Conservation (phyloP, 2,113 vertebrate species). For the Silurus asotus region DNA sequence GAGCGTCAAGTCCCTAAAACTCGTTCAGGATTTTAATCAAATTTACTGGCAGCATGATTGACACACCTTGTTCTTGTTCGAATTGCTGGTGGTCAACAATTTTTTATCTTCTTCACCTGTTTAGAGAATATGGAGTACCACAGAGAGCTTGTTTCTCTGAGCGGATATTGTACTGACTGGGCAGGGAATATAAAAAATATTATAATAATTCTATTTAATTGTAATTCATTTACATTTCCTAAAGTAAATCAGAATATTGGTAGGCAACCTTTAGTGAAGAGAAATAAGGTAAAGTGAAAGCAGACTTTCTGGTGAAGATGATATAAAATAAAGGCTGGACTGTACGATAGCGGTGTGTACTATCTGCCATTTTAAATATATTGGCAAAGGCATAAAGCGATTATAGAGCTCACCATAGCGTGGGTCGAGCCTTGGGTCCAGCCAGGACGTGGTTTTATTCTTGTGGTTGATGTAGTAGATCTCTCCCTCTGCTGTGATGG, state of each 20-base stretch:
- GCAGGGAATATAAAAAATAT: too few species aligned
- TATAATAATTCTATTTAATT: background rate
- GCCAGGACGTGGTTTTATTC: constrained; percentile 98
- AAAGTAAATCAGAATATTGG: background rate
- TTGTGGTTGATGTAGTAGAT: constrained; percentile 99
- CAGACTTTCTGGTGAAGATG: background rate
- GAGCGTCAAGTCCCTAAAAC: background rate
- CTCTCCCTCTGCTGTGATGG: constrained; percentile 96
- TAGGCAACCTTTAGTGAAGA: background rate
- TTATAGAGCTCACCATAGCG: constrained; percentile 86
- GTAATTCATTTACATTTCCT: too few species aligned
- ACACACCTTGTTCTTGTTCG: background rate
- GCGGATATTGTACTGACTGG: background rate
- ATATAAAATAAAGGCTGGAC: background rate
- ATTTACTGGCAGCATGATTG: background rate
- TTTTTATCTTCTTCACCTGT: background rate
- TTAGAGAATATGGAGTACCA: background rate
- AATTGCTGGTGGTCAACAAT: background rate
- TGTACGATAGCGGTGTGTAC: background rate
- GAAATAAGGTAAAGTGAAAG: background rate
- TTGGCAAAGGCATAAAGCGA: background rate
- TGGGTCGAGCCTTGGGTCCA: constrained; percentile 96
- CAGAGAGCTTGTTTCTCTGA: background rate
- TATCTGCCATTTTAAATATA: background rate
- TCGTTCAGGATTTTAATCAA: background rate